These are phyloP conservation scores for Coilia nasus DNA, from an alignment of 2,797 vertebrate genomes.

Conservation along the genomic window DNA sequence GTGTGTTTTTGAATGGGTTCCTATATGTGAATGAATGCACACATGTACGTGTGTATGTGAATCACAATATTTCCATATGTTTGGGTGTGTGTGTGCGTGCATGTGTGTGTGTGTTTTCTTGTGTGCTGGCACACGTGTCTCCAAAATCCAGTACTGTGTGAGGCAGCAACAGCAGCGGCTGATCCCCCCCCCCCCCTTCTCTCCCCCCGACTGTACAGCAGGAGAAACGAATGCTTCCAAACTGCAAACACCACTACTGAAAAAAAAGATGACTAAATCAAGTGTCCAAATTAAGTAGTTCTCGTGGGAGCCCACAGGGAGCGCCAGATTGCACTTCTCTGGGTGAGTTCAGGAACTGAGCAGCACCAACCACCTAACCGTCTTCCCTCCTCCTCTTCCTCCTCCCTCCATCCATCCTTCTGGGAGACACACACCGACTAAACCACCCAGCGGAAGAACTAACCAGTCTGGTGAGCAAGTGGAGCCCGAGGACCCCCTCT, in stretches of 20 bases:
- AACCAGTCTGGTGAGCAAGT: not conserved
- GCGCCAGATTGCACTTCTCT: not conserved
- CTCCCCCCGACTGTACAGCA: constrained; percentile 3
- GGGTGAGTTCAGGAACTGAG: not conserved
- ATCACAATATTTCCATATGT: no score
- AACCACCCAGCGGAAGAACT: not conserved
- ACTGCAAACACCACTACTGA: not conserved
- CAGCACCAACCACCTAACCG: not conserved
- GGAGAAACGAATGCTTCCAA: not conserved
- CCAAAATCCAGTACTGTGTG: not conserved
- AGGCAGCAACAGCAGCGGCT: not conserved
- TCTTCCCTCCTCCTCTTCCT: no score
- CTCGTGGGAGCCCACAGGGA: not conserved
- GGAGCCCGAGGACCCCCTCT: not conserved
- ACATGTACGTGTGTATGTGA: no score
- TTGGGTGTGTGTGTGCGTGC: no score
- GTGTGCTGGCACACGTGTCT: not conserved
- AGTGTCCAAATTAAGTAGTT: not conserved
- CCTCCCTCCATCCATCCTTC: no score
- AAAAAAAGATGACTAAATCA: not conserved
- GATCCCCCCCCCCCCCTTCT: not conserved
- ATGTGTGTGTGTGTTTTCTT: not conserved
- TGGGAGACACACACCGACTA: not conserved
- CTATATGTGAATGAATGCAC: not conserved
- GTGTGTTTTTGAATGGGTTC: not conserved